Evolutionary conservation across 2,113 vertebrate genomes (phyloP).

Genomic region (Riparia riparia): DNA sequence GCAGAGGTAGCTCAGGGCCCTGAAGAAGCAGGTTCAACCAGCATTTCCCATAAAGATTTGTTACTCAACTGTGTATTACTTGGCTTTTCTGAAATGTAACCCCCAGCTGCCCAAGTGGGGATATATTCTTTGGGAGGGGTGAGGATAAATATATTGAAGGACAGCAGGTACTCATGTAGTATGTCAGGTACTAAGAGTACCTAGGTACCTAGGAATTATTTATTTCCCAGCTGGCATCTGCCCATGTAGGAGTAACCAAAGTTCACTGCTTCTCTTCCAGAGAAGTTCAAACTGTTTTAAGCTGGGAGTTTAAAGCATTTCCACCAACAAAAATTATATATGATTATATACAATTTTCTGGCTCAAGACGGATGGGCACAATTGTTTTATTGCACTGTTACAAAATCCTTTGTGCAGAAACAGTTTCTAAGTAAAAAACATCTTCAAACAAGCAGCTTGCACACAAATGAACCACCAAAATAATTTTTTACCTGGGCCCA

Average conservation of each 20-base stretch:
- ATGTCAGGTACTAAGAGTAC: not conserved
- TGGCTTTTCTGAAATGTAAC: not conserved
- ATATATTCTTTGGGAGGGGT: not conserved
- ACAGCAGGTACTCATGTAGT: not conserved
- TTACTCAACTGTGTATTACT: not conserved
- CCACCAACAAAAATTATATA: not conserved
- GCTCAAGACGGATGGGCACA: not conserved
- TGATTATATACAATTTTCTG: not conserved
- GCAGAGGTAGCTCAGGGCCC: not conserved
- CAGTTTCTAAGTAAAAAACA: slow-evolving; percentile 25
- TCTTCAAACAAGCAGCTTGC: not conserved
- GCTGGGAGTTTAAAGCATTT: not conserved
- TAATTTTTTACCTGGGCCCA: not conserved
- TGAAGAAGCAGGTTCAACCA: not conserved
- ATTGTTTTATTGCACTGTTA: slow-evolving; percentile 13
- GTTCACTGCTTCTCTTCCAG: not conserved
- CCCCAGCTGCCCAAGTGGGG: not conserved
- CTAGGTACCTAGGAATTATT: not conserved
- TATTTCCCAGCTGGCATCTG: not conserved
- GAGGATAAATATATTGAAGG: not conserved
- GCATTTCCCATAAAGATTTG: not conserved
- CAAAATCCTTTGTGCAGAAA: slow-evolving; percentile 25
- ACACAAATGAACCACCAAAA: not conserved
- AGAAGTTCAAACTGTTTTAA: not conserved
- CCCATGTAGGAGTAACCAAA: not conserved